phyloP scores from a whole-genome alignment of 2,113 vertebrate species.

The Formicarius rufipectus region DNA sequence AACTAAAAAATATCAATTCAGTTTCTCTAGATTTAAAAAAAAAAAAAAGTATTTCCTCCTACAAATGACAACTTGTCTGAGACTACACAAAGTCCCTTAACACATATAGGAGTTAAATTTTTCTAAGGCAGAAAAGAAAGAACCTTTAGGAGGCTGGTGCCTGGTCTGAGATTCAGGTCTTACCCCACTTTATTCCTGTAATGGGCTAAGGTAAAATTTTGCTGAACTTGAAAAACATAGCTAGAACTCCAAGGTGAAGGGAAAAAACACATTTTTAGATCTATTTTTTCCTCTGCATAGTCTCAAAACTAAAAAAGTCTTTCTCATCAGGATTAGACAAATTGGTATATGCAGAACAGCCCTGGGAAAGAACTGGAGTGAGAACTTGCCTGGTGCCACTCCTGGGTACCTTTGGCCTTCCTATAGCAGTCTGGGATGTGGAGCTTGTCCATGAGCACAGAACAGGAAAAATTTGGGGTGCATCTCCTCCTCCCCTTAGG shows the following conservation, averaged over 20 bases:
- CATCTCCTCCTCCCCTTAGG: rapidly evolving
- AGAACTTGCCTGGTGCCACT: not conserved
- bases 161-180: not conserved
- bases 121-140: not conserved
- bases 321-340: not conserved
- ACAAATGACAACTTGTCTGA: not conserved
- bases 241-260: not conserved
- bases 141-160: not conserved
- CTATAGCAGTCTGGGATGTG: rapidly evolving
- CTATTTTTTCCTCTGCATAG: not conserved
- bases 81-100: not conserved
- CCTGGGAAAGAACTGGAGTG: not conserved
- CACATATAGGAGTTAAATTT: not conserved
- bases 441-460: not conserved
- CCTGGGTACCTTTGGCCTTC: not conserved
- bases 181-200: not conserved
- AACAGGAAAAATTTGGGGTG: not conserved
- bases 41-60: not conserved
- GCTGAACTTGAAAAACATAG: not conserved
- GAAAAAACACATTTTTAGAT: not conserved
- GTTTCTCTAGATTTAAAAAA: not conserved
- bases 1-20: not conserved
- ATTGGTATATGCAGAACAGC: rapidly evolving
- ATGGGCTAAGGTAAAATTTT: not conserved
- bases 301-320: not conserved